Conservation (phyloP, 1,140 invertebrate species). For the Drosophila mayri region DNA sequence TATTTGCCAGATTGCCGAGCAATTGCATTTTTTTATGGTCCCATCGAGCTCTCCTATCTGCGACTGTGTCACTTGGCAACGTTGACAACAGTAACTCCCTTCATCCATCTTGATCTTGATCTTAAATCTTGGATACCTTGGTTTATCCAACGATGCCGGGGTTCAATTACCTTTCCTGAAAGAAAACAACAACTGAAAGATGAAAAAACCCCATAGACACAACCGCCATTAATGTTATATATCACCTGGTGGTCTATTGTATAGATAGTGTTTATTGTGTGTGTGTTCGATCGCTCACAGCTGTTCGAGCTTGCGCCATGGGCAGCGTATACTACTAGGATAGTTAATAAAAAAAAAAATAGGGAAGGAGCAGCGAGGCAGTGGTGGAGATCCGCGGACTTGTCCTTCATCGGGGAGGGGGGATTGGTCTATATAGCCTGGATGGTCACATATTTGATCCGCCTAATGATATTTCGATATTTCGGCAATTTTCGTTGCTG, state of each 20-base stretch:
- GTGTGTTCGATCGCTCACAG: constrained; percentile 36
- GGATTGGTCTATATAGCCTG: background rate
- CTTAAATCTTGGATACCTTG: background rate
- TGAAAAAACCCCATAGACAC: background rate
- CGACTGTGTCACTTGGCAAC: background rate
- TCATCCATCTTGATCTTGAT: background rate
- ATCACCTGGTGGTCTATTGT: background rate
- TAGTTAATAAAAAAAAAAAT: constrained; percentile 17
- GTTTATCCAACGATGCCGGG: background rate
- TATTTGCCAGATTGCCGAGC: constrained; percentile 2
- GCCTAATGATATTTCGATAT: background rate
- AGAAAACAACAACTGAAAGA: background rate
- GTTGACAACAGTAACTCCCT: background rate
- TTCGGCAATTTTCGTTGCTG: background rate
- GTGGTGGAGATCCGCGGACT: background rate
- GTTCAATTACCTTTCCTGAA: background rate
- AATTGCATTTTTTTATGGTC: background rate
- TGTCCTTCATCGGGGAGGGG: background rate
- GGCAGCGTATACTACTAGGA: constrained; percentile 25
- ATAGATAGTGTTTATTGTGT: constrained; percentile 43
- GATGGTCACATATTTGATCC: constrained; percentile 5
- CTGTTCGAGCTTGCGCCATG: constrained; percentile 11
- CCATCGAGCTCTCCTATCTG: background rate
- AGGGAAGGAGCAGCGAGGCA: background rate
- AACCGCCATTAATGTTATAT: background rate